Conservation (phyloP, 2,113 vertebrate species). For the Pituophis catenifer region DNA sequence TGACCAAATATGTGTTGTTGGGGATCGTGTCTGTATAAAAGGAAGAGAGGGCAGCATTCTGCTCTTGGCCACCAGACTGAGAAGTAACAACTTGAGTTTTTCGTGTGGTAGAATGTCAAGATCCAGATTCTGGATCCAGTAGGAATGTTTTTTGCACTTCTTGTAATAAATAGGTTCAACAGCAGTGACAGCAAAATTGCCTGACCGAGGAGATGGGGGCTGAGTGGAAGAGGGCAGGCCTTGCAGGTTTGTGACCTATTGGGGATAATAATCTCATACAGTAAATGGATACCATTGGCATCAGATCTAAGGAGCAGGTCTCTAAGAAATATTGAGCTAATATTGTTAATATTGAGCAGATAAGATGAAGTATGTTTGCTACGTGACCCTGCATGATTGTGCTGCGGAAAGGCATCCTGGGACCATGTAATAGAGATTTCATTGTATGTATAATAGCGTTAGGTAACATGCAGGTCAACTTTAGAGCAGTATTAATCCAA, state of each 20-base stretch:
- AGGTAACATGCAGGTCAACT: slow-evolving; percentile 60
- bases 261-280: neutral
- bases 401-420: slow-evolving; percentile 54
- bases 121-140: neutral
- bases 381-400: slow-evolving; percentile 60
- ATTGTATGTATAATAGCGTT: slow-evolving; percentile 52
- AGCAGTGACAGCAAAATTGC: neutral
- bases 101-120: no score
- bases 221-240: neutral
- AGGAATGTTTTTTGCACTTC: slow-evolving; percentile 11
- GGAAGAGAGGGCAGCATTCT: neutral
- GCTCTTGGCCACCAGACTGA: neutral
- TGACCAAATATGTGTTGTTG: neutral
- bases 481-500: slow-evolving; percentile 59
- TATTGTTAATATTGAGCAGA: slow-evolving; percentile 56
- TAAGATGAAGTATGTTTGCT: slow-evolving; percentile 54
- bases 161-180: slow-evolving; percentile 9
- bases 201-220: neutral
- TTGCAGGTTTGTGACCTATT: neutral
- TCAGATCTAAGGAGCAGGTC: neutral
- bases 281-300: slow-evolving; percentile 2
- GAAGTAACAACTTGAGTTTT: neutral
- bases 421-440: slow-evolving; percentile 45
- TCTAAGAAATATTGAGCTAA: slow-evolving; percentile 38
- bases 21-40: neutral